Percentiles rank a stretch among this genome's conserved stretches.
phyloP scores from a whole-genome alignment of 2,797 vertebrate species.

The Pangasius mekongensis region DNA sequence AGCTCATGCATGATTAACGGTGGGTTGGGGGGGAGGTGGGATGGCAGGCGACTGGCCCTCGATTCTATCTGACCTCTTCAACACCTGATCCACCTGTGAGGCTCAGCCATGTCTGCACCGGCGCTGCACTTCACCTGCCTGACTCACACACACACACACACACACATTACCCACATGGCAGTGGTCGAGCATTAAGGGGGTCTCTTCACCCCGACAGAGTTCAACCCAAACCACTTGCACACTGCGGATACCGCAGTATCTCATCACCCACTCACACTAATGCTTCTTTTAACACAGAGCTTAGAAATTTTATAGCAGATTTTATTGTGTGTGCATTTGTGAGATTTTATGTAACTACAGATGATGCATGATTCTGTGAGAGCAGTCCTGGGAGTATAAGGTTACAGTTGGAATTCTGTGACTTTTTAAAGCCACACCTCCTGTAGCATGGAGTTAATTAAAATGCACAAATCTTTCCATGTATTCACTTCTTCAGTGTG shows the following conservation, averaged over 20 bases:
- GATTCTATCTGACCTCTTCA: constrained; percentile 42
- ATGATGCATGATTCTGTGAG: constrained; percentile 11
- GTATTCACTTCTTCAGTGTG: neutral
- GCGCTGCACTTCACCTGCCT: constrained; percentile 14
- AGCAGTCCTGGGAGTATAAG: constrained; percentile 39
- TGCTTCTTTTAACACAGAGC: constrained; percentile 42
- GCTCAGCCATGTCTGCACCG: constrained; percentile 2
- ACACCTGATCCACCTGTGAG: constrained; percentile 49
- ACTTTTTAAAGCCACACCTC: constrained; percentile 11
- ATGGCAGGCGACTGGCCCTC: constrained; percentile 37
- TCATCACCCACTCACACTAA: constrained; percentile 28
- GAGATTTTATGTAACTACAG: constrained; percentile 1
- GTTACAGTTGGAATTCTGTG: neutral
- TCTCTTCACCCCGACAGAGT: constrained; percentile 47
- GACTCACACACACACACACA: neutral
- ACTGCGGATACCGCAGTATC: constrained; percentile 39
- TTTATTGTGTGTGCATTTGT: constrained; percentile 28
- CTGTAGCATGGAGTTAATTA: constrained; percentile 13
- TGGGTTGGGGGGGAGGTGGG: constrained; percentile 24
- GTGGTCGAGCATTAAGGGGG: constrained; percentile 57
- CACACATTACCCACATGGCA: constrained; percentile 36
- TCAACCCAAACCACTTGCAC: constrained; percentile 69
- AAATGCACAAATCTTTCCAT: neutral
- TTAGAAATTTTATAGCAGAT: neutral
- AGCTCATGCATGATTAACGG: constrained; percentile 74